Conservation (phyloP, 92 coral and sea anemone genomes). For the Metridium senile region DNA sequence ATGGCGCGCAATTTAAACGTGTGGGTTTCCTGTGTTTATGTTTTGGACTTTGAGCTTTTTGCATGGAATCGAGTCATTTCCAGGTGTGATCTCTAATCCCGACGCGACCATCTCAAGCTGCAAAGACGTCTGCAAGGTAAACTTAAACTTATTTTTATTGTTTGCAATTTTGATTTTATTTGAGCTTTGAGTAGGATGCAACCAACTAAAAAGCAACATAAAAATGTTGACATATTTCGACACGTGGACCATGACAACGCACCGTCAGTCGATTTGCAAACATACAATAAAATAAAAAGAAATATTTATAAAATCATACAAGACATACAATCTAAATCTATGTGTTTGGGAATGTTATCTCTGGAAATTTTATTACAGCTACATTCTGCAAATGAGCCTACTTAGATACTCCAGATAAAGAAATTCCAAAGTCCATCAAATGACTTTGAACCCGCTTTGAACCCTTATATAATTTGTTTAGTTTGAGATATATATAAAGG, state of each 20-base stretch:
- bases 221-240: not conserved
- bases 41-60: not conserved
- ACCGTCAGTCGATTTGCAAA: no score
- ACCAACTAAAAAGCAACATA: not conserved
- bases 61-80: not conserved
- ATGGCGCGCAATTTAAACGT: not conserved
- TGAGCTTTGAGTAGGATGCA: not conserved
- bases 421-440: no score
- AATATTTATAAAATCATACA: no score
- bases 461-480: no score
- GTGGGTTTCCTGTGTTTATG: constrained; percentile 5
- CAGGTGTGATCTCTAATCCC: not conserved
- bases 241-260: not conserved
- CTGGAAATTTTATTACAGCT: no score
- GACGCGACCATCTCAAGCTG: not conserved
- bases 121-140: constrained; percentile 11
- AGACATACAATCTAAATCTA: no score
- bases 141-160: not conserved
- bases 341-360: no score
- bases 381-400: no score
- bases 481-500: no score
- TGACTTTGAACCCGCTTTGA: no score
- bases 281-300: no score
- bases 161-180: not conserved
- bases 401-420: no score